Conservation (phyloP, 2,113 vertebrate genomes). For the Natator depressus region DNA sequence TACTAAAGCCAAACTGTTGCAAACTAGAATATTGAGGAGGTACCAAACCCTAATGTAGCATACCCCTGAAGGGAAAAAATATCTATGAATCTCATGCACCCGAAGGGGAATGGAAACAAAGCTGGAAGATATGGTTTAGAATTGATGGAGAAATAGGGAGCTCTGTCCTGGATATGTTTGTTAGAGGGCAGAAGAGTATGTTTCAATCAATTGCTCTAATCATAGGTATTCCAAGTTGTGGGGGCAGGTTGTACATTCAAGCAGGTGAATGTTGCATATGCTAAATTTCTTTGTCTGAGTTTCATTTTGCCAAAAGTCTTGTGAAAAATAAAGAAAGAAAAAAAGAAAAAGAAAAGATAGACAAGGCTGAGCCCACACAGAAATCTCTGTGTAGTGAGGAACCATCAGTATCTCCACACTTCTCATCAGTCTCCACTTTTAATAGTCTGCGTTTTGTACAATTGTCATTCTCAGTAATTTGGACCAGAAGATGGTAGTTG, state of each 20-base stretch:
- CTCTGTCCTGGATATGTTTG: neutral
- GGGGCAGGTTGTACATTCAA: neutral
- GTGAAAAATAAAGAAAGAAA: neutral
- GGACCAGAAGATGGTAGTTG: neutral
- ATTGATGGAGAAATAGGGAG: neutral
- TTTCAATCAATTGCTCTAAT: fast-evolving
- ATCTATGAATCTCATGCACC: neutral
- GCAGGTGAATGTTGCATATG: neutral
- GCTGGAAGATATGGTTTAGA: neutral
- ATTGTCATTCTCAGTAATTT: neutral
- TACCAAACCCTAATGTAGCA: neutral
- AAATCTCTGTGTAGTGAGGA: neutral
- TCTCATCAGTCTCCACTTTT: neutral
- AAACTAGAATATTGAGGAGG: neutral
- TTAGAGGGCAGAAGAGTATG: neutral
- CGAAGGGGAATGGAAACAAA: fast-evolving
- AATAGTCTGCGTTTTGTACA: neutral
- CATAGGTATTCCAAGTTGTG: neutral
- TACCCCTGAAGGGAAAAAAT: neutral
- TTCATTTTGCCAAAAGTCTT: neutral
- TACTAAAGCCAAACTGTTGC: neutral
- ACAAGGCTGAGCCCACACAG: neutral
- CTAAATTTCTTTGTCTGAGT: neutral
- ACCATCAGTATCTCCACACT: neutral
- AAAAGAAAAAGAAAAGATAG: no score